Percentiles rank a stretch among this genome's conserved stretches.
These are phyloP conservation scores for Dendronephthya gigantea DNA, from an alignment of 64 coral and sea anemone species.

Conservation along the genomic window DNA sequence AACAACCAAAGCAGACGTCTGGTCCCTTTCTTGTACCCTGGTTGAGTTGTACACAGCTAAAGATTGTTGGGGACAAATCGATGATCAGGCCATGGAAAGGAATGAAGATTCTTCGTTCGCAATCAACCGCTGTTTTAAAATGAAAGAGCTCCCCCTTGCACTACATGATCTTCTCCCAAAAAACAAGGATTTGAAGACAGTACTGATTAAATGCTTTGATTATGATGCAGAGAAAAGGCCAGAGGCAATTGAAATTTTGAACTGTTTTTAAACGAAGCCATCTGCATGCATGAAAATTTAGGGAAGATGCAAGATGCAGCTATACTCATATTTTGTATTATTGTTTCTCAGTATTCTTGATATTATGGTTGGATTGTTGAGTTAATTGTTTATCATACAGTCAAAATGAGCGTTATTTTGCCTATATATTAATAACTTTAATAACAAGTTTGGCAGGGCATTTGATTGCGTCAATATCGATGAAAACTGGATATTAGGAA, in stretches of 20 bases:
- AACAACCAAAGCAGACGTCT: constrained; percentile 32
- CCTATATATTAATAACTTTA: no score
- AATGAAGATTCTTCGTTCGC: neutral
- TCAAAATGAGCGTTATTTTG: no score
- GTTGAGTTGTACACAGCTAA: constrained; percentile 19
- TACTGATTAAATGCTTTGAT: neutral
- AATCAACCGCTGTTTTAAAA: neutral
- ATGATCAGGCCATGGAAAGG: neutral
- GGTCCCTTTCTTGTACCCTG: constrained; percentile 28
- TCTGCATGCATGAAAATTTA: no score
- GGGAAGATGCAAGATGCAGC: no score
- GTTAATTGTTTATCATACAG: no score
- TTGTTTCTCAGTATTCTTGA: no score
- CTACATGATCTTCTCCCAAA: neutral
- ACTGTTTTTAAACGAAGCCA: constrained; percentile 13
- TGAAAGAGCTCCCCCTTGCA: neutral
- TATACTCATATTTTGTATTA: no score
- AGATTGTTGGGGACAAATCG: constrained; percentile 17
- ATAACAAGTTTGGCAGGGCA: no score
- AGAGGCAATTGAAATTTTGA: constrained; percentile 22
- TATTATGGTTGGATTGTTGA: no score
- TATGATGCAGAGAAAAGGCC: constrained; percentile 10
- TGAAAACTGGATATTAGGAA: no score
- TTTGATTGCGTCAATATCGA: no score
- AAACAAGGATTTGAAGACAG: neutral